These are phyloP conservation scores for Cephus nigrinus DNA, from an alignment of 2,888 invertebrate species.

Conservation along the genomic window DNA sequence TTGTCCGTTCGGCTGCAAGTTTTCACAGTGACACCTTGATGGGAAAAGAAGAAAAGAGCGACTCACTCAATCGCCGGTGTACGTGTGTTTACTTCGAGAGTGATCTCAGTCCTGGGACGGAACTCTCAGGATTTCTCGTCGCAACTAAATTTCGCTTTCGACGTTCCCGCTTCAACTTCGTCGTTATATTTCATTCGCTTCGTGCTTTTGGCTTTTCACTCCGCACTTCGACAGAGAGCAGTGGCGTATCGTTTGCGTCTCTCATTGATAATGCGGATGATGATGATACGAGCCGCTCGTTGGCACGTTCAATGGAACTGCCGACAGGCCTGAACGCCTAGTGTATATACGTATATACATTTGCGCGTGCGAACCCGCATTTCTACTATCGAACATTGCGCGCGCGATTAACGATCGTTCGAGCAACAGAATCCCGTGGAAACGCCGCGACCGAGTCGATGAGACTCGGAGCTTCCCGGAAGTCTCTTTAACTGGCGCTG, in stretches of 20 bases:
- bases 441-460: background rate
- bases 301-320: background rate
- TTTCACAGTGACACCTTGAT: background rate
- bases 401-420: constrained; percentile 30
- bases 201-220: constrained; percentile 9
- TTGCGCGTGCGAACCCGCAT: background rate
- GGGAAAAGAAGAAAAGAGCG: background rate
- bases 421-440: background rate
- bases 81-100: background rate
- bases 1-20: background rate
- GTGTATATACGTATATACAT: background rate
- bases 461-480: background rate
- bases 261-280: too few relatives aligned
- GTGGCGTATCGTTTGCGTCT: background rate
- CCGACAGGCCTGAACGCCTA: background rate
- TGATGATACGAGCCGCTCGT: too few relatives aligned
- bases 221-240: background rate
- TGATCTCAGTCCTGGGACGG: background rate
- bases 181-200: constrained; percentile 29
- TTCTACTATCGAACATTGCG: background rate
- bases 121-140: too few relatives aligned
- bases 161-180: constrained; percentile 22
- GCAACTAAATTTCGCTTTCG: constrained; percentile 15
- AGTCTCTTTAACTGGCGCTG: constrained; percentile 1
- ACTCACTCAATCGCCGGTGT: too few relatives aligned